phyloP scores from a whole-genome alignment of 2,797 vertebrate genomes.

The Leptoclinus maculatus region DNA sequence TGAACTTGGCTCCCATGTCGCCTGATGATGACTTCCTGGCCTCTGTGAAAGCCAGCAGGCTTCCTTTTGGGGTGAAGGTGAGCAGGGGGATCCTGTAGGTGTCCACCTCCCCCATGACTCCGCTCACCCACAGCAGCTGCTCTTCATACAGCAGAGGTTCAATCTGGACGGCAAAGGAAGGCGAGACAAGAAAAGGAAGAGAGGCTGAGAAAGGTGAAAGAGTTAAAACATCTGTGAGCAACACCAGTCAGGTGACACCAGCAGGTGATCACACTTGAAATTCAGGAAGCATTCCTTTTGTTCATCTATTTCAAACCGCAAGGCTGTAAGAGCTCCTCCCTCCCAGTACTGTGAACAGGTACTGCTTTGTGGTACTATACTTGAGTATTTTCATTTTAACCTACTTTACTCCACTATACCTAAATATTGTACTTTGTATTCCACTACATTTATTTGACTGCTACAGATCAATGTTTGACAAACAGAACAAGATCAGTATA shows the following conservation, averaged over 20 bases:
- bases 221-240: not conserved
- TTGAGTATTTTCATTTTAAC: too few relatives aligned
- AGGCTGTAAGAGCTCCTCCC: too few relatives aligned
- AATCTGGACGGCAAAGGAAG: constrained; percentile 76
- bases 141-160: constrained; percentile 87
- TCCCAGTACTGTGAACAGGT: too few relatives aligned
- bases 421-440: too few relatives aligned
- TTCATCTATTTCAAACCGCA: too few relatives aligned
- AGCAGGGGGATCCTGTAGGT: constrained; percentile 90
- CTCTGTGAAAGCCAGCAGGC: constrained; percentile 89
- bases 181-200: too few relatives aligned
- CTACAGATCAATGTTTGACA: not conserved
- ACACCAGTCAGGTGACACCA: too few relatives aligned
- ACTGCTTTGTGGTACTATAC: too few relatives aligned
- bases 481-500: not conserved
- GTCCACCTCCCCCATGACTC: constrained; percentile 82
- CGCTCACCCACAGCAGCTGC: constrained; percentile 91
- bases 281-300: not conserved
- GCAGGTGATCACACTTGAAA: not conserved
- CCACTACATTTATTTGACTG: too few relatives aligned
- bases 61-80: constrained; percentile 84
- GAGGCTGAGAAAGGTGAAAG: not conserved
- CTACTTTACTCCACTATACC: too few relatives aligned
- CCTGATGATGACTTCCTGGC: constrained; percentile 82
- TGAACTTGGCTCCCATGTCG: constrained; percentile 89